These are phyloP conservation scores for Champsocephalus esox DNA, from an alignment of 2,797 vertebrate species.

Conservation along the genomic window DNA sequence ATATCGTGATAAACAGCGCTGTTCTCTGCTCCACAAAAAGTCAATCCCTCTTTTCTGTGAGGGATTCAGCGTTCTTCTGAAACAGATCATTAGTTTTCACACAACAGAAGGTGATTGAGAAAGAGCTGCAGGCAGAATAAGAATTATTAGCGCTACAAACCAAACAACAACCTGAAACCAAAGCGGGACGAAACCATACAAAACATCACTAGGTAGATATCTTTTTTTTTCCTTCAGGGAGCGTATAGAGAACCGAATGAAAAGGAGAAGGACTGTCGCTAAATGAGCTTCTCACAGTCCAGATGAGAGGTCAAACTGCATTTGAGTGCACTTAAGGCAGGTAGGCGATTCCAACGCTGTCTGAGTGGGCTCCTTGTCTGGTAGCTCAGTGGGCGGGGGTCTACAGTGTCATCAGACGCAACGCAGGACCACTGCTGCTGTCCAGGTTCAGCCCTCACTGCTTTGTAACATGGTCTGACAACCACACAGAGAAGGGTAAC, in stretches of 20 bases:
- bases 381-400: constrained; percentile 33
- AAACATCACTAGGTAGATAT: constrained; percentile 76
- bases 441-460: constrained; percentile 69
- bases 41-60: constrained; percentile 41
- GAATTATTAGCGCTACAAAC: constrained; percentile 74
- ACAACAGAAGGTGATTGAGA: constrained; percentile 68
- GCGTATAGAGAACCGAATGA: constrained; percentile 57
- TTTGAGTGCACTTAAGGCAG: constrained; percentile 85
- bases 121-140: constrained; percentile 74
- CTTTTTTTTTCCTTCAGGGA: constrained; percentile 52
- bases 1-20: constrained; percentile 46
- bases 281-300: constrained; percentile 69
- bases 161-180: constrained; percentile 76
- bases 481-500: constrained; percentile 47
- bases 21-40: constrained; percentile 50
- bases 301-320: constrained; percentile 79
- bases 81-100: constrained; percentile 62
- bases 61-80: constrained; percentile 45
- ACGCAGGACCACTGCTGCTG: constrained; percentile 56
- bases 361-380: constrained; percentile 58
- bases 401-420: constrained; percentile 36
- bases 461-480: constrained; percentile 60
- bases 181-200: constrained; percentile 77
- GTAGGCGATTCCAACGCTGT: constrained; percentile 74
- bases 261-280: constrained; percentile 56